Percentiles rank a stretch among this genome's conserved stretches.
Conservation (phyloP, 2,888 invertebrate genomes). For the Rhogogaster chlorosoma region DNA sequence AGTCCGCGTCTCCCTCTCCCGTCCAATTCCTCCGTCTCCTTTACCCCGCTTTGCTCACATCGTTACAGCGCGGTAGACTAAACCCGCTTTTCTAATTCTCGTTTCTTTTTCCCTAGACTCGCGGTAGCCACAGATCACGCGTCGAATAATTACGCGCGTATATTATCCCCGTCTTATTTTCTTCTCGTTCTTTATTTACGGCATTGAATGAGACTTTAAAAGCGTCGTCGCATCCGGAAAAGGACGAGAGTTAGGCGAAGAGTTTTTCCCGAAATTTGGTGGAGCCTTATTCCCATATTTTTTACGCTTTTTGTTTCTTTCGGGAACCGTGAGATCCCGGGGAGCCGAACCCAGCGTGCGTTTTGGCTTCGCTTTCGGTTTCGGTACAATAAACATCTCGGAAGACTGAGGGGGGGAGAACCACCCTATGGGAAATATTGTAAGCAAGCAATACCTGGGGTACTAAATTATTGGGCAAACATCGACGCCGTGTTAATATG, state of each 20-base stretch:
- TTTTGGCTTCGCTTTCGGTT: not conserved
- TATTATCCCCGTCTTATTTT: not conserved
- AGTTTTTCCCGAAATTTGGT: not conserved
- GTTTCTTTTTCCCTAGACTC: slow-evolving; percentile 6
- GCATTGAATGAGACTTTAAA: not conserved
- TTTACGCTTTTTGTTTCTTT: not conserved
- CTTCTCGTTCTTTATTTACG: not conserved
- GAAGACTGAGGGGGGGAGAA: not conserved
- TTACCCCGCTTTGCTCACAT: not conserved
- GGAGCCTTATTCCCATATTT: not conserved
- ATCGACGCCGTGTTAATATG: slow-evolving; percentile 39
- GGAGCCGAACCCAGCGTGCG: not conserved
- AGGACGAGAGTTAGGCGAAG: not conserved
- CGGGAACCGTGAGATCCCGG: not conserved
- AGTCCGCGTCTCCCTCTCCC: not conserved
- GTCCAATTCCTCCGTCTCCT: not conserved
- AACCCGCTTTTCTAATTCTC: not conserved
- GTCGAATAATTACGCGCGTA: slow-evolving; percentile 20
- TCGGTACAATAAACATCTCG: slow-evolving; percentile 45
- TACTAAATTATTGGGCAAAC: slow-evolving; percentile 51
- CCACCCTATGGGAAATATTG: slow-evolving; percentile 52
- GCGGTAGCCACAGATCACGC: not conserved
- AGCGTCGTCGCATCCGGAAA: not conserved
- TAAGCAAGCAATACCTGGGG: slow-evolving; percentile 53
- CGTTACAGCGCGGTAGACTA: not conserved